Base-by-base conservation (phyloP, 2,113 vertebrate species). In the Corythoichthys intestinalis region DNA sequence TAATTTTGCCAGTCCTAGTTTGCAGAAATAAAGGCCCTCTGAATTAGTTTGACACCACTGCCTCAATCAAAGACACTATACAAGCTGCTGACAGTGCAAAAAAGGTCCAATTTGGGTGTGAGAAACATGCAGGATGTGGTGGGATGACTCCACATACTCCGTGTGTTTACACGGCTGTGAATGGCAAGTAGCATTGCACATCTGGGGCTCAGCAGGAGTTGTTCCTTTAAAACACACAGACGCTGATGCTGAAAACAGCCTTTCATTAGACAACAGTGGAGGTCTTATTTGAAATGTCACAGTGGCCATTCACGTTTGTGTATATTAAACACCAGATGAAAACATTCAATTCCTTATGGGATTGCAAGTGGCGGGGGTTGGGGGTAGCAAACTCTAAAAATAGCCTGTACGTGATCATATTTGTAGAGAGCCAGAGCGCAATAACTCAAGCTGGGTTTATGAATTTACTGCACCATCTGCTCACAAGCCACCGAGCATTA, bases 111-210 rank as follows among this genome's bases (percentile, higher is more conserved):
- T 78, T 76, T 56, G 41, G 78, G 65, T 71, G 56, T 72, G 49
- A 74, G 77, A 78, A 86, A 77, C 73, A 73, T 63, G 73, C 80
- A 85, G 86, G 85, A 87, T 85, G 86, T 84, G 83, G 85, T 83
- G 70, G 46, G 72, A 76, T 82, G 75, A 72, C 79, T 76, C 73
- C 56, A 69, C 78, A 67, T 71, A 71, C 57, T 44, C 4, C 74
- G 69, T 74, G 74, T 69, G 54, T 70, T 65, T 76, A 73, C 66
- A 66, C 61, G 67, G 71, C 49, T 50, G 54, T 72, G 77, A 88
- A 83, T 73, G 72, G 76, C 60, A 44, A 82, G 70, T 58, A 49
- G 72, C 66, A 65, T 76, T 81, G 70, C 81, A 80, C 84, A 83
- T 86, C 75, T 81, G 84, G 71, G 56, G 48, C 76, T 71, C 83